These are phyloP conservation scores for Mola mola DNA, from an alignment of 2,113 vertebrate species.

Conservation along the genomic window DNA sequence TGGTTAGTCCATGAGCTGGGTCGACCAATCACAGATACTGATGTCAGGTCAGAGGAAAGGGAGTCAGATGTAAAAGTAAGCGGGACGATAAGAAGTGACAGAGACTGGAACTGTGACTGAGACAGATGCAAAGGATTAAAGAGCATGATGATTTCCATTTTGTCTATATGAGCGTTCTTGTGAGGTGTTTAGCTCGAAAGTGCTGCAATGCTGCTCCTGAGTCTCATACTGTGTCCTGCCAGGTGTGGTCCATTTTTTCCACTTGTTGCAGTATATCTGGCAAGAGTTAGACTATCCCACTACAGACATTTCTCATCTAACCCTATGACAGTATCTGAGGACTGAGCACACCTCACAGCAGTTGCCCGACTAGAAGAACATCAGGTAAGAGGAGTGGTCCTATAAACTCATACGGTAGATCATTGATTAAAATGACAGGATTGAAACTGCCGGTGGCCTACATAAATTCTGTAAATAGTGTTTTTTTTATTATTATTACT, in stretches of 20 bases:
- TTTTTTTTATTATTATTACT: not conserved
- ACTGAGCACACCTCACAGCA: constrained; percentile 34
- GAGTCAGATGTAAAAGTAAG: constrained; percentile 36
- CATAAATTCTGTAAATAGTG: too few species aligned
- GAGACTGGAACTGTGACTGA: constrained; percentile 26
- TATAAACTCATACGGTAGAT: too few species aligned
- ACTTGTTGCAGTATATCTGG: constrained; percentile 17
- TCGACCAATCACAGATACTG: constrained; percentile 55
- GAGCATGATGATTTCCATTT: constrained; percentile 15
- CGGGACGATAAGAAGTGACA: constrained; percentile 21
- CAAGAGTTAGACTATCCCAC: not conserved
- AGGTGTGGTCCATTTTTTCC: constrained; percentile 2
- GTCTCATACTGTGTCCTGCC: not conserved
- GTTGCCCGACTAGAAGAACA: constrained; percentile 42
- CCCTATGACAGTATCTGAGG: constrained; percentile 40
- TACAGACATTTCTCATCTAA: not conserved
- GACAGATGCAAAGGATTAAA: constrained; percentile 28
- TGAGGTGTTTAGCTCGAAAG: not conserved
- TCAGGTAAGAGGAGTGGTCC: constrained; percentile 73
- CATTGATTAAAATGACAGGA: too few species aligned
- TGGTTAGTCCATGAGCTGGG: constrained; percentile 68
- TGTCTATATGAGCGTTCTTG: too few species aligned
- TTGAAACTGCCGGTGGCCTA: too few species aligned
- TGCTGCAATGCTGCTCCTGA: constrained; percentile 11
- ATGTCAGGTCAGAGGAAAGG: constrained; percentile 56